Evolutionary conservation across 2,888 invertebrate genomes (phyloP).

Genomic region (Silvanus unidentatus): DNA sequence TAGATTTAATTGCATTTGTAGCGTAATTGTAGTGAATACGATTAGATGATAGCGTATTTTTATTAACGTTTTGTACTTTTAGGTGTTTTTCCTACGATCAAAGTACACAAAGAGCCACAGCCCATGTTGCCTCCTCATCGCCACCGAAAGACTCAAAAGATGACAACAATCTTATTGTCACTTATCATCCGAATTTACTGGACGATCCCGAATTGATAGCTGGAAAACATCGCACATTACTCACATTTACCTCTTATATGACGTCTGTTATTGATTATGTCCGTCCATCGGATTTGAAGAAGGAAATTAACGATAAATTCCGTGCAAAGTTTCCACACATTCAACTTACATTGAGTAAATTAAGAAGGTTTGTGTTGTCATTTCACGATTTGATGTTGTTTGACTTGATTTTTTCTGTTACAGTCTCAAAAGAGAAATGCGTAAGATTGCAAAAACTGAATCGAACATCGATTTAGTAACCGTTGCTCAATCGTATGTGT

Average conservation of each 20-base stretch:
- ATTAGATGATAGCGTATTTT: not conserved
- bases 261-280: conserved; percentile 96
- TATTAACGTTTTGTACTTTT: conserved; percentile 31
- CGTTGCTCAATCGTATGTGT: conserved; percentile 96
- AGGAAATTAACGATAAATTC: conserved; percentile 95
- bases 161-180: conserved; percentile 33
- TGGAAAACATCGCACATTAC: conserved; percentile 78
- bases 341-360: conserved; percentile 89
- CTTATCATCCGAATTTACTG: conserved; percentile 81
- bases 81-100: conserved; percentile 73
- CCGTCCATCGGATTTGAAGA: conserved; percentile 90
- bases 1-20: no score
- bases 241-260: conserved; percentile 86
- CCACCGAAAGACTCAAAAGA: conserved; percentile 46
- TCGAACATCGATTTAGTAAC: conserved; percentile 79
- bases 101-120: conserved; percentile 48
- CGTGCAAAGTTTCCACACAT: conserved; percentile 91
- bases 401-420: conserved; percentile 16
- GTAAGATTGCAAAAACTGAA: conserved; percentile 82
- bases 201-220: conserved; percentile 91
- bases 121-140: conserved; percentile 47
- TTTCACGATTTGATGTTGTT: conserved; percentile 1
- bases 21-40: not conserved
- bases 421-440: conserved; percentile 94
- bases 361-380: conserved; percentile 75